phyloP scores from a whole-genome alignment of 2,888 invertebrate species.

The Linnaemya vulpina region DNA sequence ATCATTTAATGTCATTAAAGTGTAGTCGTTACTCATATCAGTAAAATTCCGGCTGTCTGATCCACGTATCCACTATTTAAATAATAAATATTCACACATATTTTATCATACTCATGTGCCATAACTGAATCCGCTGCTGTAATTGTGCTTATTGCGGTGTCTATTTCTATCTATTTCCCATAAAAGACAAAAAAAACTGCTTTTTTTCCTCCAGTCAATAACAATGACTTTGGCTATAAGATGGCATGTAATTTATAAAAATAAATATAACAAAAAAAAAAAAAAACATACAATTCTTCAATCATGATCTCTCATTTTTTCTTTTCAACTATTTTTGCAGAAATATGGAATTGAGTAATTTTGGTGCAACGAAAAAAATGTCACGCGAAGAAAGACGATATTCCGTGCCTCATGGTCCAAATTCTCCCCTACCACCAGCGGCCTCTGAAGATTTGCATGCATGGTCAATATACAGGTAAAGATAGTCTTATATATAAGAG shows the following conservation, averaged over 20 bases:
- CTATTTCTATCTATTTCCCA: conserved; percentile 63
- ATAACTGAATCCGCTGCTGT: conserved; percentile 23
- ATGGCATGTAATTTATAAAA: conserved; percentile 34
- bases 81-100: conserved; percentile 59
- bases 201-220: conserved; percentile 38
- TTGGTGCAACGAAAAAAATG: conserved; percentile 81
- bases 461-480: conserved; percentile 96
- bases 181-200: conserved; percentile 28
- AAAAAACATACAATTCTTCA: conserved; percentile 31
- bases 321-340: conserved; percentile 74
- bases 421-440: conserved; percentile 88
- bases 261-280: neutral
- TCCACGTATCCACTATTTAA: conserved; percentile 37
- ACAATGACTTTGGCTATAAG: conserved; percentile 67
- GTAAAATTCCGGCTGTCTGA: conserved; percentile 26
- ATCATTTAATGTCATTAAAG: conserved; percentile 44
- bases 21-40: conserved; percentile 13
- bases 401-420: conserved; percentile 93
- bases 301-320: conserved; percentile 37
- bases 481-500: neutral
- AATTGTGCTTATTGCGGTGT: conserved; percentile 58
- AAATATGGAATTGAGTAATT: conserved; percentile 82
- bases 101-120: conserved; percentile 36
- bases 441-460: conserved; percentile 96
- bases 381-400: conserved; percentile 90